Percentiles rank a stretch among this genome's conserved stretches.
These are phyloP conservation scores for Pygoscelis adeliae DNA, from an alignment of 2,113 vertebrate species.

Conservation along the genomic window DNA sequence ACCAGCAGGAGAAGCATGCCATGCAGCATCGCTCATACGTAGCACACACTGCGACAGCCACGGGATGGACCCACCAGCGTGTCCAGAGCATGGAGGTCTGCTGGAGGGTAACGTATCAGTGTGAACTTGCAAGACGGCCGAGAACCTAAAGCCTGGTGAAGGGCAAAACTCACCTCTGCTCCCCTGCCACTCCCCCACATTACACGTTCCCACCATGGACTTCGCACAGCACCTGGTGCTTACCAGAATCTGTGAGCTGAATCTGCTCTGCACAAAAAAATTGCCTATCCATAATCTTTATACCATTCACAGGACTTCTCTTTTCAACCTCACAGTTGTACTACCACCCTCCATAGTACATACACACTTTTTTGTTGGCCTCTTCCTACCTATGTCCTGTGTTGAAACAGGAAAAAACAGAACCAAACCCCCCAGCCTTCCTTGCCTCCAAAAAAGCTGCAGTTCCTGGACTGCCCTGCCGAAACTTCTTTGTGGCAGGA, in stretches of 20 bases:
- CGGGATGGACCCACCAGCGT: rapidly evolving
- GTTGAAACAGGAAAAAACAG: not conserved
- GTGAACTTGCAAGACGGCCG: rapidly evolving
- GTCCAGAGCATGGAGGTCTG: not conserved
- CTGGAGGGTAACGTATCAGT: rapidly evolving
- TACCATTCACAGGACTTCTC: not conserved
- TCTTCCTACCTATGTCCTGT: not conserved
- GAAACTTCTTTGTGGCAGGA: not conserved
- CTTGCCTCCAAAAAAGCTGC: not conserved
- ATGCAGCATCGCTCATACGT: rapidly evolving
- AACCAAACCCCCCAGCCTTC: not conserved
- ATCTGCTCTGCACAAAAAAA: not conserved
- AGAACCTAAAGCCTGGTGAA: not conserved
- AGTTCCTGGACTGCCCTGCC: not conserved
- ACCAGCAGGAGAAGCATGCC: not conserved
- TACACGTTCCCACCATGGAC: not conserved
- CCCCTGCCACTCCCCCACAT: not conserved
- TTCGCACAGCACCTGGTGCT: not conserved
- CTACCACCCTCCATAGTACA: not conserved
- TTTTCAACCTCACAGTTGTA: not conserved
- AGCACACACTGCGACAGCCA: rapidly evolving
- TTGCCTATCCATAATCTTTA: too few relatives aligned
- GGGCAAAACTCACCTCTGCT: not conserved
- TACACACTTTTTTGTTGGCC: rapidly evolving
- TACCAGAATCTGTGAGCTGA: not conserved